phyloP scores from a whole-genome alignment of 1,140 invertebrate species.

The Atta cephalotes region DNA sequence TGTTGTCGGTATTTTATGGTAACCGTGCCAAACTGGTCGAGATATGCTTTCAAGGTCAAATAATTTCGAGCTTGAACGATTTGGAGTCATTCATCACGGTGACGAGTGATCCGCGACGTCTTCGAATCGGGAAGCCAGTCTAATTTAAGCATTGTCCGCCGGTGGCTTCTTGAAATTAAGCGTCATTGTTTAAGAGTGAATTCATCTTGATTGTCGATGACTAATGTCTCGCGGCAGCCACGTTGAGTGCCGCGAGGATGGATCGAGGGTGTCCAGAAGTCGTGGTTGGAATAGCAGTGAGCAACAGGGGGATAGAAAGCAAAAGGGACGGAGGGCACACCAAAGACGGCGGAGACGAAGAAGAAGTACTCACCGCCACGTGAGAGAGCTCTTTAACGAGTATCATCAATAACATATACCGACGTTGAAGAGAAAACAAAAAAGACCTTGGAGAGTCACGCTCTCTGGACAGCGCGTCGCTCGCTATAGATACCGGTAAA shows the following conservation, averaged over 20 bases:
- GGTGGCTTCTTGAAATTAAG: slow-evolving; percentile 81
- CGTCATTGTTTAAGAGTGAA: slow-evolving; percentile 81
- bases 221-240: slow-evolving; percentile 74
- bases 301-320: background rate
- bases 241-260: slow-evolving; percentile 71
- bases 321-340: slow-evolving; percentile 31
- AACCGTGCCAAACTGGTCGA: background rate
- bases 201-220: slow-evolving; percentile 81
- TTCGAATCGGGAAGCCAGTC: slow-evolving; percentile 62
- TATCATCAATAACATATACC: slow-evolving; percentile 79
- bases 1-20: background rate
- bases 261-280: slow-evolving; percentile 74
- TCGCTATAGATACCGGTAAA: slow-evolving; percentile 76
- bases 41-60: slow-evolving; percentile 15
- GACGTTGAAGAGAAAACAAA: slow-evolving; percentile 76
- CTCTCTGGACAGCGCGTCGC: slow-evolving; percentile 67
- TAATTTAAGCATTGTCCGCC: slow-evolving; percentile 77
- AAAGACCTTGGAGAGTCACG: slow-evolving; percentile 67
- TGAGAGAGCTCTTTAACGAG: slow-evolving; percentile 78
- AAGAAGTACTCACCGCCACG: slow-evolving; percentile 76
- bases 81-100: slow-evolving; percentile 57
- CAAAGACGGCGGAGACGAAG: slow-evolving; percentile 68
- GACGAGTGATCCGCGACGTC: slow-evolving; percentile 38
- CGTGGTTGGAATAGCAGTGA: slow-evolving; percentile 56
- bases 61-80: slow-evolving; percentile 22